These are phyloP conservation scores for Caenorhabditis macrosperma DNA, from an alignment of 2,888 invertebrate species.

Conservation along the genomic window DNA sequence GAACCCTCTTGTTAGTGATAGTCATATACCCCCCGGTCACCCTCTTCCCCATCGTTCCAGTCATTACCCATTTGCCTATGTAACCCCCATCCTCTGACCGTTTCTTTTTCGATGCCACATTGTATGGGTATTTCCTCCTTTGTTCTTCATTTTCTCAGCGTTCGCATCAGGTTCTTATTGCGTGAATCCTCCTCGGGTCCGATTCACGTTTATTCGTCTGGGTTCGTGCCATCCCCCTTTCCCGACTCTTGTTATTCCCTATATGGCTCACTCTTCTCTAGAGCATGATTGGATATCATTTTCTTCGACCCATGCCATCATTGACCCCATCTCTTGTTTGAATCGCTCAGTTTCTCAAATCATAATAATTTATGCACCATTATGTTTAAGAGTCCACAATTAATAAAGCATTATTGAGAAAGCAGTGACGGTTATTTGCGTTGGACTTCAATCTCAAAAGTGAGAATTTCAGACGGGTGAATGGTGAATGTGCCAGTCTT, in stretches of 20 bases:
- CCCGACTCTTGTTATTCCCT: neutral
- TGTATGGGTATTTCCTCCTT: constrained; percentile 38
- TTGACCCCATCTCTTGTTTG: neutral
- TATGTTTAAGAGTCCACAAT: neutral
- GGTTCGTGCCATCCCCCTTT: neutral
- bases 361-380: neutral
- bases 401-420: neutral
- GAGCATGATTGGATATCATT: neutral
- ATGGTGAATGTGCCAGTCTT: constrained; percentile 38
- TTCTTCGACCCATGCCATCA: neutral
- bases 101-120: constrained; percentile 24
- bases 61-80: constrained; percentile 12
- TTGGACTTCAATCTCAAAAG: constrained; percentile 54
- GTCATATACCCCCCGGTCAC: constrained; percentile 26
- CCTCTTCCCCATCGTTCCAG: constrained; percentile 5
- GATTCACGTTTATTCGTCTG: constrained; percentile 27
- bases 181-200: constrained; percentile 47
- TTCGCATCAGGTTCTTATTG: constrained; percentile 38
- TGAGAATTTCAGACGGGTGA: constrained; percentile 65
- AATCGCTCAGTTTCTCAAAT: neutral
- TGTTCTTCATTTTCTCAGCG: constrained; percentile 18
- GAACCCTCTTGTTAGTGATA: constrained; percentile 31
- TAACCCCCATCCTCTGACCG: neutral
- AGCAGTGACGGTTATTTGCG: constrained; percentile 5
- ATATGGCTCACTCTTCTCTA: neutral